These are phyloP conservation scores for Stenodema calcarata DNA, from an alignment of 2,888 invertebrate species.

Conservation along the genomic window DNA sequence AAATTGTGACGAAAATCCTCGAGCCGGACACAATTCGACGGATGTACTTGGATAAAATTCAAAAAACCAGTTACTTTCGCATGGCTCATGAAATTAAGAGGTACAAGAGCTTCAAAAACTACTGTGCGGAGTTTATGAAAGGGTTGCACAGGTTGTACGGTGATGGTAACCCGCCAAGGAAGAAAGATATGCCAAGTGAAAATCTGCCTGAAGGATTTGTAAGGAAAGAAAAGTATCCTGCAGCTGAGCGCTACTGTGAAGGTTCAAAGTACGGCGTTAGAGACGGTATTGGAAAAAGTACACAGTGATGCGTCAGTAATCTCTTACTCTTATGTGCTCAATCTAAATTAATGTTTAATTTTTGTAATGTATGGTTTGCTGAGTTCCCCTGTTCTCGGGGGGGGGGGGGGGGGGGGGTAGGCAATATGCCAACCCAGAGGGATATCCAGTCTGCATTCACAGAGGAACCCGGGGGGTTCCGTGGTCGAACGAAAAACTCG, in stretches of 20 bases:
- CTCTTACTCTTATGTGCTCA: not conserved
- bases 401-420: too few relatives aligned
- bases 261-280: not conserved
- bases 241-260: not conserved
- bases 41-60: conserved; percentile 75
- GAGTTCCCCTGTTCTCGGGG: too few relatives aligned
- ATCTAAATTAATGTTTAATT: not conserved
- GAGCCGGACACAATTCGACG: conserved; percentile 84
- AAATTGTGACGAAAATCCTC: conserved; percentile 78
- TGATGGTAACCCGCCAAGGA: not conserved
- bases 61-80: conserved; percentile 22
- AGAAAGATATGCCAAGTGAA: not conserved
- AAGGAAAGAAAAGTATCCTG: not conserved
- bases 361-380: too few relatives aligned
- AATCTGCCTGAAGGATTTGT: not conserved
- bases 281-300: not conserved
- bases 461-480: too few relatives aligned
- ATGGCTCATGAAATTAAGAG: conserved; percentile 10
- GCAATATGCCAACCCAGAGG: too few relatives aligned
- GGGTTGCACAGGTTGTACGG: conserved; percentile 1
- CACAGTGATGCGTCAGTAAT: not conserved
- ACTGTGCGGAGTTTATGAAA: conserved; percentile 14
- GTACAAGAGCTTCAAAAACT: conserved; percentile 35
- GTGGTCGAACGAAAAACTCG: too few relatives aligned
- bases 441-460: too few relatives aligned